These are phyloP conservation scores for Neoaliturus tenellus DNA, from an alignment of 2,888 invertebrate genomes.

Conservation along the genomic window DNA sequence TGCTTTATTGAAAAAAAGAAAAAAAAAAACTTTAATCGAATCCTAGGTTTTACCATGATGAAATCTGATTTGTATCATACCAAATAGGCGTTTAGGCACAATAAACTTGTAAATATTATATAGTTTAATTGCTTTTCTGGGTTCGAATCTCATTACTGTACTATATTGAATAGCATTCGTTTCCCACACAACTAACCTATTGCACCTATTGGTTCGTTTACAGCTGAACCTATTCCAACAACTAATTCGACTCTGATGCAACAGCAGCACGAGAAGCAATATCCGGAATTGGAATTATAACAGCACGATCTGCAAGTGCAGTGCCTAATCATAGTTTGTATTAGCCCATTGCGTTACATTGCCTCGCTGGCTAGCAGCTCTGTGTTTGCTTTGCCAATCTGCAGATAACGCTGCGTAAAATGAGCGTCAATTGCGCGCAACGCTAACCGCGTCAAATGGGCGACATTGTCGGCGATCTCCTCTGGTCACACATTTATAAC, in stretches of 20 bases:
- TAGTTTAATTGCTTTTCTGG: no score
- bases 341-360: not conserved
- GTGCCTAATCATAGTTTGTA: not conserved
- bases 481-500: slow-evolving; percentile 17
- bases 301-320: not conserved
- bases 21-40: no score
- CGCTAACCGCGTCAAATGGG: slow-evolving; percentile 11
- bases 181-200: no score
- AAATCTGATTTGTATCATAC: no score
- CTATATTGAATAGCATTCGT: no score
- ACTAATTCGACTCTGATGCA: not conserved
- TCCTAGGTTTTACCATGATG: no score
- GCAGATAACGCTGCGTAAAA: slow-evolving; percentile 8
- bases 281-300: not conserved
- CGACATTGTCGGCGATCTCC: not conserved
- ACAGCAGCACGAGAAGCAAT: not conserved
- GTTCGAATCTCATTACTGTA: no score
- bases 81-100: no score
- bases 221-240: no score
- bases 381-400: slow-evolving; percentile 12
- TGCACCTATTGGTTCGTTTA: no score
- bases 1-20: no score
- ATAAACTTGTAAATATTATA: no score
- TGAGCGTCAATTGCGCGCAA: not conserved
- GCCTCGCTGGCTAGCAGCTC: not conserved